phyloP scores from a whole-genome alignment of 2,113 vertebrate species.

The Mormyrus lacerda region DNA sequence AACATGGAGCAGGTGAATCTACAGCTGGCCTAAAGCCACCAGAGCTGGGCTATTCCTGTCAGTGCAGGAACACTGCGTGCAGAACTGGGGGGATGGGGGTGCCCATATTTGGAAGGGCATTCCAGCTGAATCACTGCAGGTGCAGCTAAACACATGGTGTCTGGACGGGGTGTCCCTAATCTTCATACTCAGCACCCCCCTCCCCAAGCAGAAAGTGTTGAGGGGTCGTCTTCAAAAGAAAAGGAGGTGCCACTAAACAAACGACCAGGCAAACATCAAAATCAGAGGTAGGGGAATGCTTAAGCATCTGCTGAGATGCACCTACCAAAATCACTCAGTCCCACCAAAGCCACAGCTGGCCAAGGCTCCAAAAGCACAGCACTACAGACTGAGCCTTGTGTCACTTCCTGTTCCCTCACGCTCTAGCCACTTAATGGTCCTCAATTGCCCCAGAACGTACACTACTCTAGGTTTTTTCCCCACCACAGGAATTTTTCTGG shows the following conservation, averaged over 20 bases:
- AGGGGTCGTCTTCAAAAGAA: background rate
- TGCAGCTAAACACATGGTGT: slow-evolving; percentile 49
- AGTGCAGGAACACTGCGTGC: slow-evolving; percentile 63
- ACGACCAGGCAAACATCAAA: background rate
- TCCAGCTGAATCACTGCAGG: slow-evolving; percentile 46
- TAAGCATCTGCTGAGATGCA: background rate
- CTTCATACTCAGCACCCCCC: background rate
- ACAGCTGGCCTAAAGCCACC: slow-evolving; percentile 20
- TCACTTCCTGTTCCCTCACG: background rate
- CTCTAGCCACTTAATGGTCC: background rate
- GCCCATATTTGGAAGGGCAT: slow-evolving; percentile 72
- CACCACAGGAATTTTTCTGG: too few relatives aligned
- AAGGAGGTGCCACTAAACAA: background rate
- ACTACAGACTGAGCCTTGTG: background rate
- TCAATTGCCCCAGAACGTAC: background rate
- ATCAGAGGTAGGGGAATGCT: background rate
- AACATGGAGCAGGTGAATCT: background rate
- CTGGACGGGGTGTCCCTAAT: background rate
- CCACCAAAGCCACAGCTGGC: background rate
- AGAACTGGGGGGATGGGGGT: slow-evolving; percentile 21
- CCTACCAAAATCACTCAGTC: background rate
- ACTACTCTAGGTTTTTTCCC: background rate
- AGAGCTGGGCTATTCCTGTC: slow-evolving; percentile 52
- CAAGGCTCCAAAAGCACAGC: background rate
- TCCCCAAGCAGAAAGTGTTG: background rate